Conservation (phyloP, 2,888 invertebrate genomes). For the Hetaerina titia region DNA sequence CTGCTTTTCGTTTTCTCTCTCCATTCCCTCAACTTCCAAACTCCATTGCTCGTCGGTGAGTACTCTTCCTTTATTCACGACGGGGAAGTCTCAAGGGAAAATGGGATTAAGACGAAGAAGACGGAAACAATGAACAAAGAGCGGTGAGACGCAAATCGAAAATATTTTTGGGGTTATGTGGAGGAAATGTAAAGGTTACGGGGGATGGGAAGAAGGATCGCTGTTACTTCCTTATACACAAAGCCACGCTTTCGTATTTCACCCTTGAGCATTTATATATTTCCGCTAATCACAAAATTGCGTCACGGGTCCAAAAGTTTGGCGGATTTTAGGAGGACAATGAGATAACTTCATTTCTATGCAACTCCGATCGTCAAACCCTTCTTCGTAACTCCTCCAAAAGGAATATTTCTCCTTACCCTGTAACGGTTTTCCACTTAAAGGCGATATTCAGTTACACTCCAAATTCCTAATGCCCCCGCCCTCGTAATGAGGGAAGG, state of each 20-base stretch:
- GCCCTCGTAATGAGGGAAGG: neutral
- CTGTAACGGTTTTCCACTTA: neutral
- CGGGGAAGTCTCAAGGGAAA: neutral
- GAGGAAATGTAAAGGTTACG: neutral
- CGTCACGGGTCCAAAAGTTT: conserved; percentile 1
- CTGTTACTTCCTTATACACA: neutral
- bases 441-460: neutral
- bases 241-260: neutral
- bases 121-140: conserved; percentile 21
- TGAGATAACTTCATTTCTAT: neutral
- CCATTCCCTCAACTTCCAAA: neutral
- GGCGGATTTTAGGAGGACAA: neutral
- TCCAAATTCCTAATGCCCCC: neutral
- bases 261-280: neutral
- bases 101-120: neutral
- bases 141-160: neutral
- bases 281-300: neutral
- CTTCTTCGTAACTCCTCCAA: neutral
- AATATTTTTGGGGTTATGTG: neutral
- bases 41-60: neutral
- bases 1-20: neutral
- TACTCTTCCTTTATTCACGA: neutral
- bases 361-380: neutral
- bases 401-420: too few species aligned
- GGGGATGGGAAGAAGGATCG: neutral